Base-by-base conservation (phyloP, 2,888 invertebrate species). In the Netelia fuscicornis region DNA sequence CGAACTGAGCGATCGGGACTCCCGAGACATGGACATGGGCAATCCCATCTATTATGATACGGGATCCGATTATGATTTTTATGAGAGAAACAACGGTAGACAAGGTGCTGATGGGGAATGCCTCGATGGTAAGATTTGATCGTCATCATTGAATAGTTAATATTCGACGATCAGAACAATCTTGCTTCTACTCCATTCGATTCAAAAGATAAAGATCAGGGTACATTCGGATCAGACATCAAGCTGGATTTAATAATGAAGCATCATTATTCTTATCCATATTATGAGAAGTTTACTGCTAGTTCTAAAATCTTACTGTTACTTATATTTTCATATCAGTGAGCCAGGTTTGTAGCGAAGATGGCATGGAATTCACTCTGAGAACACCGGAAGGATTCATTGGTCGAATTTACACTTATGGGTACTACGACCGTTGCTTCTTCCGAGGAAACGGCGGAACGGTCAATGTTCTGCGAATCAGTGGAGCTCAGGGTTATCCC, bases 341-440 rank as follows among this genome's bases (percentile, higher is more conserved):
- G 75, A 97, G 97, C 74, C 98, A 98, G 95, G 96, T 97, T 0
- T 98, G 98, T 93, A 98, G 97, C 90, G 98, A 98, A 94, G 98
- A 98, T 92, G 98, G 98, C 0, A 98, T 98, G 98, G 98, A 98
- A 92, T 98, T 98, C 92, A 98, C 98, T 0, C 94, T 98, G 74
- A 95, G 97, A 84, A 97, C 98, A 0, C 97, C 98, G 0, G 98
- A 98, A 95, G 97, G 97, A 10, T 98, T 98, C 93, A 96, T 97
- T 88, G 98, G 98, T 2, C 95, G 98, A 74, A 98, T 98, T 93
- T 98, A 98, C 93, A 97, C 98, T 0, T 98, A 98, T 90, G 98
- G 98, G 1, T 98, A 97, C 94, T 98, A 98, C 92, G 98, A 98
- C 91, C 94, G 95, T 13, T 98, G 98, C 92, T 98, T 98, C 95